These are phyloP conservation scores for Riparia riparia DNA, from an alignment of 2,113 vertebrate species.

Conservation along the genomic window DNA sequence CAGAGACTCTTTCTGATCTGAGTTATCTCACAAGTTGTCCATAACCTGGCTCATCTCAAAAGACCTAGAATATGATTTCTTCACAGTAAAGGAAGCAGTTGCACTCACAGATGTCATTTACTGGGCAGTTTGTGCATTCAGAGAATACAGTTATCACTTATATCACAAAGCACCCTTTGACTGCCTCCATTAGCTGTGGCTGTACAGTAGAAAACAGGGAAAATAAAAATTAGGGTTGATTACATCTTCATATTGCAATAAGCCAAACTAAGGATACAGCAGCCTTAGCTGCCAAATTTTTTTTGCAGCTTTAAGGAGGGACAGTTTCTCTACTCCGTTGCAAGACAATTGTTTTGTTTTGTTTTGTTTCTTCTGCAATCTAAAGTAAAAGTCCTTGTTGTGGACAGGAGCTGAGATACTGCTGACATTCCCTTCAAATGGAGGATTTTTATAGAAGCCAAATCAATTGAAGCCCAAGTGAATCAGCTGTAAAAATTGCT, in stretches of 20 bases:
- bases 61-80: rapidly evolving
- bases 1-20: not conserved
- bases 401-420: not conserved
- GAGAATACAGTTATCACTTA: not conserved
- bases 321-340: not conserved
- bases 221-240: not conserved
- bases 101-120: not conserved
- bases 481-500: constrained; percentile 50
- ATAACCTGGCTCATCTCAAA: not conserved
- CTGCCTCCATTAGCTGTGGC: not conserved
- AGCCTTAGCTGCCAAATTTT: not conserved
- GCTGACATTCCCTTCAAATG: constrained; percentile 25
- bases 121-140: not conserved
- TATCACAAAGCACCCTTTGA: not conserved
- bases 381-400: not conserved
- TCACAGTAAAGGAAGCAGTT: not conserved
- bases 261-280: not conserved
- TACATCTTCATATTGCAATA: not conserved
- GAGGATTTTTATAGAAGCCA: not conserved
- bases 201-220: not conserved
- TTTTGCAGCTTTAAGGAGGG: not conserved
- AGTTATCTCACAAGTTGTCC: not conserved
- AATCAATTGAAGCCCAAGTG: constrained; percentile 55
- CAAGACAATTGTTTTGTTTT: not conserved
- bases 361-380: not conserved